These are phyloP conservation scores for Anaspis maculata DNA, from an alignment of 2,888 invertebrate genomes.

Conservation along the genomic window DNA sequence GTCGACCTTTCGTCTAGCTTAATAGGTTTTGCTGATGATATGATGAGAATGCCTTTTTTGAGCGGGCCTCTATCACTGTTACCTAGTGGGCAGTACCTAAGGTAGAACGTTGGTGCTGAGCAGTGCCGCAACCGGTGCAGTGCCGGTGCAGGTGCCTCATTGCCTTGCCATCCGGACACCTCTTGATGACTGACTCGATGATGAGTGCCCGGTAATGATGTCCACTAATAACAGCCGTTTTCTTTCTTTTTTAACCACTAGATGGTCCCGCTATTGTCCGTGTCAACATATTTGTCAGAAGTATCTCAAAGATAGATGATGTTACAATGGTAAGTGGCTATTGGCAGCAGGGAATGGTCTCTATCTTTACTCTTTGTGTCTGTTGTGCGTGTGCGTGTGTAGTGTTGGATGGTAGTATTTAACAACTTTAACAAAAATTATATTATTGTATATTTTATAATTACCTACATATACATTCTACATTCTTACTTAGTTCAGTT, in stretches of 20 bases:
- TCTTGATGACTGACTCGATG: too few relatives aligned
- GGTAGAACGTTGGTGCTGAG: conserved; percentile 14
- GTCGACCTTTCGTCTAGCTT: too few relatives aligned
- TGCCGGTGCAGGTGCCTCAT: conserved; percentile 37
- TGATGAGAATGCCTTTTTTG: too few relatives aligned
- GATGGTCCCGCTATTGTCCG: conserved; percentile 93
- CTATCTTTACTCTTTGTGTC: conserved; percentile 31
- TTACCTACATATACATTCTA: too few relatives aligned
- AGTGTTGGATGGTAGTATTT: conserved; percentile 30
- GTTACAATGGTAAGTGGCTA: conserved; percentile 93
- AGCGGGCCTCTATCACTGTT: too few relatives aligned
- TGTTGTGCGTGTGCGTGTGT: too few relatives aligned
- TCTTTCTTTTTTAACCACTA: conserved; percentile 44
- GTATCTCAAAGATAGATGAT: conserved; percentile 99
- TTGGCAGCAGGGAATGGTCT: conserved; percentile 28
- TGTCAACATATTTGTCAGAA: conserved; percentile 98
- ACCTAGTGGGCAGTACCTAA: conserved; percentile 18
- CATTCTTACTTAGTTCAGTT: conserved; percentile 23
- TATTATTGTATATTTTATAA: conserved; percentile 1
- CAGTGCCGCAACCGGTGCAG: conserved; percentile 22
- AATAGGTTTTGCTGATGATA: too few relatives aligned
- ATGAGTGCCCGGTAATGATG: conserved; percentile 27
- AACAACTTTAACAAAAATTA: too few relatives aligned
- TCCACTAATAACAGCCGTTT: conserved; percentile 36
- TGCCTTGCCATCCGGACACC: conserved; percentile 25